Base-by-base conservation (phyloP, 2,888 invertebrate genomes). In the Tubulanus polymorphus region DNA sequence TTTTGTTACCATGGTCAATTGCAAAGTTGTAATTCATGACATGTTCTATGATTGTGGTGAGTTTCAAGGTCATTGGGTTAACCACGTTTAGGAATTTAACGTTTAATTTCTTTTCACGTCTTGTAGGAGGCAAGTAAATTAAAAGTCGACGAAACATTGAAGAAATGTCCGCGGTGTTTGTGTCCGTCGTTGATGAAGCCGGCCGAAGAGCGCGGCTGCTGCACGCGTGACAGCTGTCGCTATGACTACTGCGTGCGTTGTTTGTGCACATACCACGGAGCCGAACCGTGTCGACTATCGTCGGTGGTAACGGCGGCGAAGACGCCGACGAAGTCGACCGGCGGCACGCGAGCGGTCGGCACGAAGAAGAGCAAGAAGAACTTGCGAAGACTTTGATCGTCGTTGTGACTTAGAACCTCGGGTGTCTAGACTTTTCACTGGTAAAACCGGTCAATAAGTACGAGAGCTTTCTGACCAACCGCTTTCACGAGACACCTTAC, bases 211-310 rank as follows among this genome's bases (percentile, higher is more conserved):
- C 29, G 54, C 1, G 54, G 48, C 1, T 35, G 54, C 23, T 54
- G 54, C 48, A 49, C 35, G n/a, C 30, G 27, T 6, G 25, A 32
- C 8, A 15, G 15, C 6, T 54, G 54, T 35, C 23, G 18, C 20
- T 54, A 23, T 15, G 54, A 54, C 37, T 54, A 48, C 37, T 54
- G 54, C 37, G 37, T 54, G 20, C 48, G 37, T 25, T 54, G 54
- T 32, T 37, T 27, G 12, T 35, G n/a, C 15, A 23, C 48, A 20
- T 54, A 48, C 20, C 54, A 54, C n/a, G 54, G 54, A 15, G 28
- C 54, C 5, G 1, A 35, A 37, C 30, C 48, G 15, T 54, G 54
- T 41, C 15, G 26, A 10, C 20, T 26, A 10, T 26, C 10, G 26
- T 3, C 41, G 3, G 41, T 41, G 20, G 6, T 41, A 5, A 23